Conservation (phyloP, 2,113 vertebrate genomes). For the Cariama cristata region DNA sequence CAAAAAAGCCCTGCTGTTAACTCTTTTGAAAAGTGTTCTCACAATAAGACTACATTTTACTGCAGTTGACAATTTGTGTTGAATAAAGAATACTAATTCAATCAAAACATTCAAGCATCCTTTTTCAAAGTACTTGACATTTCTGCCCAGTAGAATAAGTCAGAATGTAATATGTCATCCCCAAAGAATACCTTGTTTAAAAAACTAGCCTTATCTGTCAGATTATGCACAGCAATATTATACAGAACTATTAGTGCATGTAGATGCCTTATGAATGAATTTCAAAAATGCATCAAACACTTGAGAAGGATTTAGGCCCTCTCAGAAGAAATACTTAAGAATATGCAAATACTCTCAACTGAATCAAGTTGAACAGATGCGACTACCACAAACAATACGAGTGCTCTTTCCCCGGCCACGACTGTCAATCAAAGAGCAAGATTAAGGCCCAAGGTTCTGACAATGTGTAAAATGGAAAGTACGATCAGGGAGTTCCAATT, state of each 20-base stretch:
- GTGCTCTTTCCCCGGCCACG: conserved; percentile 77
- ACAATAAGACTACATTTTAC: conserved; percentile 36
- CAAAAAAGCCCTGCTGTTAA: conserved; percentile 18
- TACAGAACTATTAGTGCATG: conserved; percentile 94
- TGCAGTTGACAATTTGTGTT: conserved; percentile 27
- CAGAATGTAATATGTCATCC: conserved; percentile 82
- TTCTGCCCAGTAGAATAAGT: conserved; percentile 81
- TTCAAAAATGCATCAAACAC: conserved; percentile 93
- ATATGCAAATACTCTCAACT: conserved; percentile 90
- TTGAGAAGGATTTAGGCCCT: conserved; percentile 89
- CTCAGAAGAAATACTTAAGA: conserved; percentile 93
- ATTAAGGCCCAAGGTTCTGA: conserved; percentile 85
- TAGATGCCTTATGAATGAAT: conserved; percentile 95
- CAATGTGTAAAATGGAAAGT: conserved; percentile 86
- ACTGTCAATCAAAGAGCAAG: conserved; percentile 87
- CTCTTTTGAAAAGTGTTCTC: conserved; percentile 35
- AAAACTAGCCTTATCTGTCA: conserved; percentile 87
- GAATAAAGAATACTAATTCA: conserved; percentile 70
- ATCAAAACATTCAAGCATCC: conserved; percentile 71
- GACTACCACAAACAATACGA: conserved; percentile 85
- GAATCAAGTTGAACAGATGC: conserved; percentile 89
- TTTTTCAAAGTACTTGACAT: conserved; percentile 82
- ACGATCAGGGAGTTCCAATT: conserved; percentile 82
- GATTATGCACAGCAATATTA: conserved; percentile 90
- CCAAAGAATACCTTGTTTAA: conserved; percentile 83